Base-by-base conservation (phyloP, 2,888 invertebrate genomes). In the Crossocerus cetratus region DNA sequence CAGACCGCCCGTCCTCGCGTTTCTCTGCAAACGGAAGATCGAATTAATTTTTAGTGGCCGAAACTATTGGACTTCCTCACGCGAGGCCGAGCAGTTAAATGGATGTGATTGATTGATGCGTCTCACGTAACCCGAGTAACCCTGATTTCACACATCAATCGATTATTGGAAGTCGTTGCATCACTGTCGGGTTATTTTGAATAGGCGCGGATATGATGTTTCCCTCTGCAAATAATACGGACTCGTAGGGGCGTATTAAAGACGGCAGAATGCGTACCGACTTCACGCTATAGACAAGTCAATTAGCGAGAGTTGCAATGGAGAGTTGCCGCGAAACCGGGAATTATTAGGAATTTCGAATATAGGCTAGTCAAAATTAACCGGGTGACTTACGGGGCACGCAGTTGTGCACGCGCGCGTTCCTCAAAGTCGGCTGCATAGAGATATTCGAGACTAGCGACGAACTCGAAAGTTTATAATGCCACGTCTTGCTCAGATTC, bases 1-100 rank as follows among this genome's bases (percentile, higher is more conserved):
- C 49, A 16, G 49, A 16, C 14, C 4, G 49, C 8, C 49, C 49
- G 16, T 4, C 14, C 5, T 49, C 49, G 49, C 16, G 16, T 49
- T 49, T 49, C 49, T 32, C n/a, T 13, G 49, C 49, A 14, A 49
- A 49, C 49, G 49, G 49, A 49, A 49, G 49, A 16, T 49, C n/a
- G 49, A 49, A 49, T 49, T 49, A 49, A 49, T 49, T 49, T n/a
- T 49, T 49, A 49, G 11, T 49, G 49, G 49, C 14, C n/a, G 16
- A 16, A 49, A n/a, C 16, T 49, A 49, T 49, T n/a, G 49, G 16
- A n/a, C n/a, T 49, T 49, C 49, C 49, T 49, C 49, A 49, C 49
- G 49, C 49, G 16, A 49, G 54, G 57, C 42, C 11, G 4, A 32
- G 14, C 14, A 49, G 49, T 13, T 49, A 49, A 16, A 14, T 16